Percentiles rank a stretch among this genome's conserved stretches.
Conservation (phyloP, 1,140 invertebrate species). For the Drosophila seguyi region DNA sequence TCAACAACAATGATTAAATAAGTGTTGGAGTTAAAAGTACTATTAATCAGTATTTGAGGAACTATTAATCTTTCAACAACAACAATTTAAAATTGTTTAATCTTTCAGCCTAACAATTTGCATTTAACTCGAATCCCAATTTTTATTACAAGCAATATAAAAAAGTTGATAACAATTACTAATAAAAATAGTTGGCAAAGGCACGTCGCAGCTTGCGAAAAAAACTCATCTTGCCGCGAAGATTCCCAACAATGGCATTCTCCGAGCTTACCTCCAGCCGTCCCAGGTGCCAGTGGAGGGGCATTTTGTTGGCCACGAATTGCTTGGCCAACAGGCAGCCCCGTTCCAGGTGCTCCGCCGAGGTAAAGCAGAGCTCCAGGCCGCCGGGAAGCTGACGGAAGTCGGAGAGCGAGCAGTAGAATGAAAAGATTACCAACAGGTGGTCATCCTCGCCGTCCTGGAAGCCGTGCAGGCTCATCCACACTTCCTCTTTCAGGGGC, state of each 20-base stretch:
- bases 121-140: neutral
- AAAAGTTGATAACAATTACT: neutral
- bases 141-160: neutral
- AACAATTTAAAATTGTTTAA: no score
- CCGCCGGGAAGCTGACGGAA: conserved; percentile 5
- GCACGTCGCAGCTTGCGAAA: conserved; percentile 25
- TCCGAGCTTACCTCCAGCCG: neutral
- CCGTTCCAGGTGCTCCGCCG: conserved; percentile 19
- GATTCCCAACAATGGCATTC: neutral
- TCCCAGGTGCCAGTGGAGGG: conserved; percentile 26
- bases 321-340: conserved; percentile 29
- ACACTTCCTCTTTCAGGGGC: conserved; percentile 3
- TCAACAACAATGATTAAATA: neutral
- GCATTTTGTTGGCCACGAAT: conserved; percentile 23
- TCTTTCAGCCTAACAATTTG: neutral
- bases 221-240: neutral
- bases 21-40: neutral
- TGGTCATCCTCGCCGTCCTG: conserved; percentile 10
- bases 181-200: conserved; percentile 25
- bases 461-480: conserved; percentile 32
- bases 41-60: no score
- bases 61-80: neutral
- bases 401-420: conserved; percentile 11
- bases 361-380: conserved; percentile 26
- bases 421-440: conserved; percentile 19